phyloP scores from a whole-genome alignment of 1,140 invertebrate species.

The Cydia splendana region DNA sequence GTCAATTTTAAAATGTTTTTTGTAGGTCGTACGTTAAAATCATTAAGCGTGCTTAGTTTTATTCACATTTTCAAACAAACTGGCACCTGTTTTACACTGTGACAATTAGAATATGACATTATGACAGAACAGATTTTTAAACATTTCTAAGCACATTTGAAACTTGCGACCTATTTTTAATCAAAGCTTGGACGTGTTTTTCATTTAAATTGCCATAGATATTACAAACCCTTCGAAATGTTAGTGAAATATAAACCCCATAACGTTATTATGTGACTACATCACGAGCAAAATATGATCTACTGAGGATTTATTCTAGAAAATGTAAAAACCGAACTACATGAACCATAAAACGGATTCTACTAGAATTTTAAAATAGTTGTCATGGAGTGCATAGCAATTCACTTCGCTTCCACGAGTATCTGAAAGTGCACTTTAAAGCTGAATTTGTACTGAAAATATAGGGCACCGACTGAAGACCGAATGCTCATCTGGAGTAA shows the following conservation, averaged over 20 bases:
- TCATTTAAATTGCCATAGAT: background rate
- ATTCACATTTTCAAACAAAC: no score
- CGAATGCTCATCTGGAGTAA: background rate
- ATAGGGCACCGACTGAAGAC: background rate
- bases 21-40: no score
- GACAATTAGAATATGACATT: no score
- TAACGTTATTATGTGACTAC: background rate
- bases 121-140: no score
- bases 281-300: background rate
- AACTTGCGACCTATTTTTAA: no score
- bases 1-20: no score
- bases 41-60: no score
- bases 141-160: no score
- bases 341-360: background rate
- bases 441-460: conserved; percentile 22
- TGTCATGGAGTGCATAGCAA: conserved; percentile 13
- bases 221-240: background rate
- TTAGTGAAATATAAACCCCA: background rate
- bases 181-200: no score
- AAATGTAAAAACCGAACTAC: background rate
- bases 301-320: background rate
- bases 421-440: conserved; percentile 28
- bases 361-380: conserved; percentile 20
- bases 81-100: no score
- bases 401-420: background rate